Base-by-base conservation (phyloP, 2,113 vertebrate genomes). In the Thunnus maccoyii region DNA sequence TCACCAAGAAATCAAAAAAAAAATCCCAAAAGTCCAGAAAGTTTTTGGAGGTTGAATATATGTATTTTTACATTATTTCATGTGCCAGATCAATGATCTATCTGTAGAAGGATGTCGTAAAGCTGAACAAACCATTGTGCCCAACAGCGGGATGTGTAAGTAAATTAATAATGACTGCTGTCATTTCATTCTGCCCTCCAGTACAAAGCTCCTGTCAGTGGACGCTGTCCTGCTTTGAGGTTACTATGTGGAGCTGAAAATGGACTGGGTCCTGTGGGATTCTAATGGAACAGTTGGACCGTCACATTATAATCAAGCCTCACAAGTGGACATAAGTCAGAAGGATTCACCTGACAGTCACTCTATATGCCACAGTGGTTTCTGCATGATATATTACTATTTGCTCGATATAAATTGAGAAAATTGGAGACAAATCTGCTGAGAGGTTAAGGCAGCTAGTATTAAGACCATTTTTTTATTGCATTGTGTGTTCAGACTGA, bases 111-210 rank as follows among this genome's bases (percentile, higher is more conserved):
- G 7, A 52, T 52, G 50, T 9, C 36, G 9, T 9, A 9, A 41
- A 41, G 36, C 36, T 41, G 36, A 41, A 41, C 36, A 41, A 41
- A 41, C 36, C 8, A 41, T 41, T 41, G 36, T 41, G 36, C 7
- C 1, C 0, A 41, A 9, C 7, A 41, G 7, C 9, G 36, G 36
- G 36, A 41, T 41, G 7, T 41, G 36, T 8, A 52, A 30, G 54
- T 18, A 44, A 44, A 71, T 71, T 57, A 56, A 46, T 56, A 71
- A 41, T 71, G 54, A 52, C 54, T 57, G 36, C 68, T 58, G 54
- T 71, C 68, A 58, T 71, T 54, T 58, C 14, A 22, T 41, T 61
- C 8, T 32, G 30, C 58, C 30, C 16, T 17, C 9, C 16, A 36
- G 30, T 18, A 18, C 15, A 18, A 41, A 22, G 3, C 55, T 27